phyloP scores from a whole-genome alignment of 2,113 vertebrate genomes.

The Erpornis zantholeuca region DNA sequence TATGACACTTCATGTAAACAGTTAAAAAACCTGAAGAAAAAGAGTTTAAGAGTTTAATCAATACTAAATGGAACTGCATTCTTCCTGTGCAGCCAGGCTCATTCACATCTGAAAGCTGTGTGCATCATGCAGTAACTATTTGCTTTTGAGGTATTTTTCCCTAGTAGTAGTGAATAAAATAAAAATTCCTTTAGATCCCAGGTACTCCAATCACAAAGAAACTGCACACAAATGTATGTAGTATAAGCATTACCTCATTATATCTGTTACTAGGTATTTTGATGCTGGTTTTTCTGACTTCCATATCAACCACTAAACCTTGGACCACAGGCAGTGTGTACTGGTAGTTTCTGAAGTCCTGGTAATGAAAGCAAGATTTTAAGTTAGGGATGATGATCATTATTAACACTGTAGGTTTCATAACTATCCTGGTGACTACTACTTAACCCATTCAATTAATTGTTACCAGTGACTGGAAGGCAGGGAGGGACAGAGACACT shows the following conservation, averaged over 20 bases:
- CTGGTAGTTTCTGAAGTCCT: constrained; percentile 99
- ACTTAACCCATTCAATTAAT: not conserved
- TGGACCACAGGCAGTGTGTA: constrained; percentile 93
- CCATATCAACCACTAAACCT: constrained; percentile 97
- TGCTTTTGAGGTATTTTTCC: not conserved
- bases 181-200: not conserved
- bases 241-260: constrained; percentile 83
- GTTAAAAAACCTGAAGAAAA: not conserved
- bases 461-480: not conserved
- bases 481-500: not conserved
- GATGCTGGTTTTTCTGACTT: constrained; percentile 96
- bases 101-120: not conserved
- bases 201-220: not conserved
- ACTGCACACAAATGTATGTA: not conserved
- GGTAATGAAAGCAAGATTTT: constrained; percentile 15
- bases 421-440: not conserved
- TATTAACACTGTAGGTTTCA: not conserved
- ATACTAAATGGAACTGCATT: not conserved
- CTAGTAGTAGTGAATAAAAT: not conserved
- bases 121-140: not conserved
- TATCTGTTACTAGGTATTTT: constrained; percentile 98
- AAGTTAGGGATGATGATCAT: not conserved
- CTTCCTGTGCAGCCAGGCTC: not conserved
- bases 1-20: not conserved
- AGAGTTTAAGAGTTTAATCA: not conserved